Percentiles rank a stretch among this genome's conserved stretches.
Evolutionary conservation across 1,140 invertebrate genomes (phyloP).

Genomic region (Drosophila triauraria): DNA sequence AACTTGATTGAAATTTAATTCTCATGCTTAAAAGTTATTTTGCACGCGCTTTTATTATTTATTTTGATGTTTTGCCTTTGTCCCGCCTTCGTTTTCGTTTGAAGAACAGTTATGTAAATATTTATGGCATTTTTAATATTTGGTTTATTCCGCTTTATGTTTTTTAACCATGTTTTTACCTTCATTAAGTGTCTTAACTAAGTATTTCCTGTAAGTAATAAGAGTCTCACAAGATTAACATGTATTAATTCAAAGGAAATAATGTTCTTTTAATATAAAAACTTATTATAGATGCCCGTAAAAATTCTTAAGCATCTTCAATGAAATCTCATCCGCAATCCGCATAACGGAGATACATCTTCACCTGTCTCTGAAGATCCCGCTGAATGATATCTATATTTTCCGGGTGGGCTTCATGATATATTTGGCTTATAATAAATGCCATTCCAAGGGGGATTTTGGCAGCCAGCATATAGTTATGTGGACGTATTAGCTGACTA

Average conservation of each 20-base stretch:
- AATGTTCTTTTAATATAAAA: not conserved
- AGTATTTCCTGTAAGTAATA: slow-evolving; percentile 15
- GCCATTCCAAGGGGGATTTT: not conserved
- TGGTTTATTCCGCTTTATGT: not conserved
- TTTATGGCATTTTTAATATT: slow-evolving; percentile 16
- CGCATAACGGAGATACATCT: not conserved
- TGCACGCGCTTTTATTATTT: slow-evolving; percentile 10
- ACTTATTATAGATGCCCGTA: too few species aligned
- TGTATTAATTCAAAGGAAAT: not conserved
- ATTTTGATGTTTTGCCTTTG: not conserved
- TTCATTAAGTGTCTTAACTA: slow-evolving; percentile 3
- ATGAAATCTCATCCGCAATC: not conserved
- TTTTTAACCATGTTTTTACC: not conserved
- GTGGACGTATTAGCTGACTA: slow-evolving; percentile 16
- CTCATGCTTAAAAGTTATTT: slow-evolving; percentile 3
- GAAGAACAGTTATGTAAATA: slow-evolving; percentile 45
- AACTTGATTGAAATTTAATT: slow-evolving; percentile 31
- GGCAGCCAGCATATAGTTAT: not conserved
- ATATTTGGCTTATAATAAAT: slow-evolving; percentile 13
- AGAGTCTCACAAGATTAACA: not conserved
- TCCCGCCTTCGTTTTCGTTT: slow-evolving; percentile 47
- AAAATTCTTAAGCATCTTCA: too few species aligned
- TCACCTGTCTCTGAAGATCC: not conserved
- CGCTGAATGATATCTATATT: slow-evolving; percentile 1
- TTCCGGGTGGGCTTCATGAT: not conserved